These are phyloP conservation scores for Acrobeloides nanus DNA, from an alignment of 2,888 invertebrate genomes.

Conservation along the genomic window DNA sequence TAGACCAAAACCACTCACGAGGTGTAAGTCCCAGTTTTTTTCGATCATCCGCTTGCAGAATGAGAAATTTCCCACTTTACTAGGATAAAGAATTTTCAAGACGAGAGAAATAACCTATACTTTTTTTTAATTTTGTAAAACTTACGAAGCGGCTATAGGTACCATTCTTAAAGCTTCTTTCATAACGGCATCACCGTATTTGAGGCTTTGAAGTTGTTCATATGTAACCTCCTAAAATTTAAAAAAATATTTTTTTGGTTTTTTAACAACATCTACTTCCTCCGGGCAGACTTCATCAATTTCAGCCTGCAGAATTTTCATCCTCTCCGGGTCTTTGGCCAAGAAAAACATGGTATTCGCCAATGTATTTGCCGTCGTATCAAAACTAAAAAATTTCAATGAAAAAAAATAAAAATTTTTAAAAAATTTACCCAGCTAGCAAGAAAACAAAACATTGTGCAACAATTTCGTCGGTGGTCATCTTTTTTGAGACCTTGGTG, in stretches of 20 bases:
- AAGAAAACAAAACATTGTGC: slow-evolving; percentile 38
- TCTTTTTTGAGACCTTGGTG: slow-evolving; percentile 22
- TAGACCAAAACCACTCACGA: too few species aligned
- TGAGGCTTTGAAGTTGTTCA: slow-evolving; percentile 15
- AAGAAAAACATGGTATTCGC: slow-evolving; percentile 57
- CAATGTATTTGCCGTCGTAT: slow-evolving; percentile 59
- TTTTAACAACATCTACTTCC: slow-evolving; percentile 18
- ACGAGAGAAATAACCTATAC: neutral
- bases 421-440: slow-evolving; percentile 30
- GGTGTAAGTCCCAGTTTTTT: too few species aligned
- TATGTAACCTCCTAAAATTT: slow-evolving; percentile 19
- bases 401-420: neutral
- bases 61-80: neutral
- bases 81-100: neutral
- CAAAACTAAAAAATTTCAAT: slow-evolving; percentile 26
- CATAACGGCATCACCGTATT: slow-evolving; percentile 19
- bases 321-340: slow-evolving; percentile 54
- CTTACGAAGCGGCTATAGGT: slow-evolving; percentile 21
- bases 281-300: slow-evolving; percentile 38
- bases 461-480: slow-evolving; percentile 35
- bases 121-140: neutral
- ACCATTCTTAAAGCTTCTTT: slow-evolving; percentile 21
- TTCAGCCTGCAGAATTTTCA: slow-evolving; percentile 22
- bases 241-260: neutral
- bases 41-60: too few species aligned